Evolutionary conservation across 2,888 invertebrate genomes (phyloP).

Genomic region (Aphodius sticticus): DNA sequence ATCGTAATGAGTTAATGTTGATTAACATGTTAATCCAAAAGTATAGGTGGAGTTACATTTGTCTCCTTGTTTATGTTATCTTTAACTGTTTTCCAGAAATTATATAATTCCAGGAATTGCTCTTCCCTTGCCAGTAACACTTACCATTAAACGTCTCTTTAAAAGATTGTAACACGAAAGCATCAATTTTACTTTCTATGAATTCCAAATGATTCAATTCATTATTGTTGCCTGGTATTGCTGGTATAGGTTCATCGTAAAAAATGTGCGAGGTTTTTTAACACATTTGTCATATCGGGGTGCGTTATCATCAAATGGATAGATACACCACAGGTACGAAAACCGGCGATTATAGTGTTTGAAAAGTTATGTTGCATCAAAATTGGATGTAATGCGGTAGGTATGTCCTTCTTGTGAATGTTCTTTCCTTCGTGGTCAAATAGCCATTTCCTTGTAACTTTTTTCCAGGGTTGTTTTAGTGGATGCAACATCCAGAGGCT

Average conservation of each 20-base stretch:
- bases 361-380: slow-evolving; percentile 5
- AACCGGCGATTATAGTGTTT: neutral
- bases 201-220: neutral
- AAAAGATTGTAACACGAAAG: neutral
- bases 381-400: slow-evolving; percentile 13
- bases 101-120: neutral
- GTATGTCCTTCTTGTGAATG: neutral
- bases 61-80: neutral
- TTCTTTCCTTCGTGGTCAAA: neutral
- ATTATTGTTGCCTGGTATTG: neutral
- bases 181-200: neutral
- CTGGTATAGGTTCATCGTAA: neutral
- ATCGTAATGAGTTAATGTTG: neutral
- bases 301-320: neutral
- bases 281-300: slow-evolving; percentile 4
- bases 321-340: neutral
- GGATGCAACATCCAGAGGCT: slow-evolving; percentile 29
- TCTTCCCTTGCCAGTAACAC: neutral
- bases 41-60: neutral
- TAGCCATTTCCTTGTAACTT: slow-evolving; percentile 14
- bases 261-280: neutral
- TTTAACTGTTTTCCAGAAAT: slow-evolving; percentile 4
- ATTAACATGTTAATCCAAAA: too few relatives aligned
- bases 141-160: neutral
- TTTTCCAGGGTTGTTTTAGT: slow-evolving; percentile 24